phyloP scores from a whole-genome alignment of 2,797 vertebrate genomes.

The Lacerta agilis region DNA sequence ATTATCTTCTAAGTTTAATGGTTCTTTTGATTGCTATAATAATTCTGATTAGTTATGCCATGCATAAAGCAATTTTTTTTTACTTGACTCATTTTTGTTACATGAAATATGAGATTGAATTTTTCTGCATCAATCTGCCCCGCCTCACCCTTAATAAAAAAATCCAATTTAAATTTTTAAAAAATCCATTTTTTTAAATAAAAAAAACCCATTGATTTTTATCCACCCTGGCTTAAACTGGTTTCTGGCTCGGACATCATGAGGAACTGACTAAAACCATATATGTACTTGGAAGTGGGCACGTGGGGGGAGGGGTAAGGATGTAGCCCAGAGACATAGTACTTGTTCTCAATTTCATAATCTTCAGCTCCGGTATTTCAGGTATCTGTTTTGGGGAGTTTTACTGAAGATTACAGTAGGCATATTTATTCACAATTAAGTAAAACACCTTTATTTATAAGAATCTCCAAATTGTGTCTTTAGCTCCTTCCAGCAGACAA shows the following conservation, averaged over 20 bases:
- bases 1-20: too few relatives aligned
- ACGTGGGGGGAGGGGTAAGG: background rate
- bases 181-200: too few relatives aligned
- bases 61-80: too few relatives aligned
- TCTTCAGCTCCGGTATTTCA: background rate
- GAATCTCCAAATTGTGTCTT: slow-evolving; percentile 33
- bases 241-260: background rate
- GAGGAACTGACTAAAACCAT: background rate
- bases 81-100: too few relatives aligned
- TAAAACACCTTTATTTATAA: background rate
- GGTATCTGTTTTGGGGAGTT: background rate
- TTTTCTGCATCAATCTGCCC: too few relatives aligned
- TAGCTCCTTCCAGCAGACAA: slow-evolving; percentile 93
- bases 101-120: too few relatives aligned
- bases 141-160: too few relatives aligned
- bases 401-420: background rate
- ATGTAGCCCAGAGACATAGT: background rate
- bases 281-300: background rate
- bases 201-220: too few relatives aligned
- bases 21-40: too few relatives aligned
- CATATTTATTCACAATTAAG: background rate
- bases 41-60: too few relatives aligned
- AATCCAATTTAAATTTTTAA: too few relatives aligned
- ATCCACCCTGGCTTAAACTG: background rate
- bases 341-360: background rate